Base-by-base conservation (phyloP, 2,888 invertebrate genomes). In the Agrochola macilenta region DNA sequence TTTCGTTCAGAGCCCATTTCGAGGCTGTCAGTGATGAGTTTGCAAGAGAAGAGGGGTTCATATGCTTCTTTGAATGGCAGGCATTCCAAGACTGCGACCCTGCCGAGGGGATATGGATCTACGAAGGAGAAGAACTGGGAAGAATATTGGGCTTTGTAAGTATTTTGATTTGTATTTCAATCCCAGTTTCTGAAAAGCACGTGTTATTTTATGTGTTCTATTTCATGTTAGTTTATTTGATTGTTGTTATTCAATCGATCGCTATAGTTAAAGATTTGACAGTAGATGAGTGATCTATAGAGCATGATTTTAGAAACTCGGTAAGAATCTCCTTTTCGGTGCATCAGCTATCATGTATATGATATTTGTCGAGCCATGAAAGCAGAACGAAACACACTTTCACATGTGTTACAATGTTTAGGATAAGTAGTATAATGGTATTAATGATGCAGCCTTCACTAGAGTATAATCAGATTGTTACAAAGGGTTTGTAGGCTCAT, bases 81-180 rank as follows among this genome's bases (percentile, higher is more conserved):
- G 75, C 83, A 79, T 54, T 85, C 89, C 5, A 94, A 89, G 84
- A 96, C 96, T 0, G 95, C 96, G 0, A 96, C 96, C 0, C 82
- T 96, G 65, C 96, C 96, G 0, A 89, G 96, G 49, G 96, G 96
- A 0, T 96, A 96, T 74, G 96, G 95, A 0, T 95, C 96, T 0
- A 94, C 89, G 0, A 95, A 92, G 86, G 95, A 95, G 86, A 96
- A 94, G 89, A 94, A 93, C 69, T 97, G 96, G 97, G 96, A 97
- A 81, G 96, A 96, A 30, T 97, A 97, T 86, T 97, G 97, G 97
- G 93, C 96, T 2, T 92, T 93, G 97, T 97, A 89, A 95, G 96
- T 95, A 86, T 69, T 86, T 78, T 79, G 74, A n/a, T n/a, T 49
- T 69, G 30, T 23, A 68, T 14, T 68, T 20, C 0, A 8, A 7